Evolutionary conservation across 2,113 vertebrate species (phyloP).

Genomic region (Sprattus sprattus): DNA sequence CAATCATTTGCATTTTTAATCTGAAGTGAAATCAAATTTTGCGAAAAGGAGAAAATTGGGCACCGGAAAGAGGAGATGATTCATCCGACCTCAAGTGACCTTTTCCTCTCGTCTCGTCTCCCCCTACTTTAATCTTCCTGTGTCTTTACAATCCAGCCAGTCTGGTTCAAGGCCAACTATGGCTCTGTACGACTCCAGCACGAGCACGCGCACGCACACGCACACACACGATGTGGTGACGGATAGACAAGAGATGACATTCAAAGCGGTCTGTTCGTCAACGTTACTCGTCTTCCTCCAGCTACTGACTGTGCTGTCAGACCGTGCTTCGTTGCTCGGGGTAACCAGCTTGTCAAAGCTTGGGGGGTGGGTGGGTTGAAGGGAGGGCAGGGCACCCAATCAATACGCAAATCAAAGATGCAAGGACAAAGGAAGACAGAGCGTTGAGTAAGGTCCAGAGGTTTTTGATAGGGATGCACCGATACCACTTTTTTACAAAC

Average conservation of each 20-base stretch:
- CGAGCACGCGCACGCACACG: not conserved
- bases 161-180: not conserved
- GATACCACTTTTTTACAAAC: too few species aligned
- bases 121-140: not conserved
- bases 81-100: not conserved
- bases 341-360: constrained; percentile 31
- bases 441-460: not conserved
- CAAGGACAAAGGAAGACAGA: not conserved
- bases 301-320: constrained; percentile 8
- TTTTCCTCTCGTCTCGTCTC: not conserved
- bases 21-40: not conserved
- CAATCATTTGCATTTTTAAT: not conserved
- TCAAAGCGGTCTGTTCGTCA: not conserved
- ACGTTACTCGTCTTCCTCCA: not conserved
- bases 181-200: not conserved
- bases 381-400: constrained; percentile 10
- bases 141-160: not conserved
- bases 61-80: not conserved
- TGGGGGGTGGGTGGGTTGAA: not conserved
- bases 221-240: not conserved
- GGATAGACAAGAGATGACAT: constrained; percentile 7
- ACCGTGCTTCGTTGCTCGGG: constrained; percentile 37
- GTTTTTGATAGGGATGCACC: too few species aligned
- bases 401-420: constrained; percentile 16
- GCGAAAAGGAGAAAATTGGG: not conserved